Conservation (phyloP, 1,140 invertebrate species). For the Dendrolimus punctatus region DNA sequence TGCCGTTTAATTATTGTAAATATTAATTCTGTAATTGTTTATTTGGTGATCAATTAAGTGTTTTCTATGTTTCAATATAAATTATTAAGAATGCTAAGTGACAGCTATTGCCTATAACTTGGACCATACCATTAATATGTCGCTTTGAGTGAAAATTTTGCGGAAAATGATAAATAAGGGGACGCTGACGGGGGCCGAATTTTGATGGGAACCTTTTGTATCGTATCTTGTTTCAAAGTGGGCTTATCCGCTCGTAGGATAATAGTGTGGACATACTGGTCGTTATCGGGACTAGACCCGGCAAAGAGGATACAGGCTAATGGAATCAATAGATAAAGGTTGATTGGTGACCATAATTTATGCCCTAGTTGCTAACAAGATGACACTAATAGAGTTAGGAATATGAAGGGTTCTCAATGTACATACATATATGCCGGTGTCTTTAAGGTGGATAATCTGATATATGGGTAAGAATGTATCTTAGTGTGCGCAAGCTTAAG, state of each 20-base stretch:
- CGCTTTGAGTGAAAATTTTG: slow-evolving; percentile 55
- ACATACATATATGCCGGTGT: no score
- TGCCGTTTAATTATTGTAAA: no score
- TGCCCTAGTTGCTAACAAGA: no score
- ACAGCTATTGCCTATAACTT: slow-evolving; percentile 6
- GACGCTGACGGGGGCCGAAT: slow-evolving; percentile 40
- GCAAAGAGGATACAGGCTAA: slow-evolving; percentile 5
- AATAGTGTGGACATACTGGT: slow-evolving; percentile 33
- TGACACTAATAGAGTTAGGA: no score
- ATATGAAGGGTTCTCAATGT: no score
- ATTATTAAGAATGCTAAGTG: no score
- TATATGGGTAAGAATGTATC: no score
- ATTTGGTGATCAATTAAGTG: no score
- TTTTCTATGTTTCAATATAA: no score
- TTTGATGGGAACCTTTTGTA: slow-evolving; percentile 60
- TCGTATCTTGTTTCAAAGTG: slow-evolving; percentile 64
- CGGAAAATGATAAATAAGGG: slow-evolving; percentile 61
- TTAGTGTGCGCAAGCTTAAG: no score
- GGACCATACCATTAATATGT: slow-evolving; percentile 21
- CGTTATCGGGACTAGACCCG: slow-evolving; percentile 16
- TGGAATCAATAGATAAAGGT: slow-evolving; percentile 11
- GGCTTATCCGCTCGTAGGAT: slow-evolving; percentile 47
- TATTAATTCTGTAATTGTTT: no score
- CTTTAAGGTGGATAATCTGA: no score
- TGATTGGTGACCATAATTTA: slow-evolving; percentile 8